Evolutionary conservation across 2,888 invertebrate species (phyloP), one percentile per base, ranked within the genome.

Genomic region (Bimastos eiseni): DNA sequence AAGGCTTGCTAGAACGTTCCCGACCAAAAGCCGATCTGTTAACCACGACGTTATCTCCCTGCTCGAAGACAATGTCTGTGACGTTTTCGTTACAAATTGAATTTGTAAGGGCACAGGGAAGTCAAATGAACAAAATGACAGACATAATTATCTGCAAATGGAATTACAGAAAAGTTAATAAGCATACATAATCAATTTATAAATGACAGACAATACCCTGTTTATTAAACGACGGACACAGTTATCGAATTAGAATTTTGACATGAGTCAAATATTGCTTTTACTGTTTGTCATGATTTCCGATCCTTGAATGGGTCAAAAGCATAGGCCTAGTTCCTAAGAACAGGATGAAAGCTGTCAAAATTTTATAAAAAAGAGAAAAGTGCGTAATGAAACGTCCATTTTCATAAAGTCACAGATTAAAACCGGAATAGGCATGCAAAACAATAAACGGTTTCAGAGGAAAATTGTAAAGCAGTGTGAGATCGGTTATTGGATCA

Each of bases 1-100:
- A 70, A 70, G 30, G 70, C n/a, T n/a, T n/a, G 70, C 70, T 70
- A 70, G 70, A 70, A 70, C 70, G 70, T n/a, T 70, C 70, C 70
- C 70, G n/a, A 70, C 2, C n/a, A 70, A 1, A 70, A 70, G 70
- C n/a, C 30, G 70, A 21, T 8, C 70, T n/a, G 70, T 70, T 8
- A 70, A 15, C 15, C 41, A 41, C n/a, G n/a, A n/a, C n/a, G n/a
- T n/a, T n/a, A n/a, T n/a, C n/a, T n/a, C n/a, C 44, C 44, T 55
- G 70, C n/a, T 8, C 0, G 30, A 11, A 70, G 70, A n/a, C 70
- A 70, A 30, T n/a, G n/a, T 15, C 8, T 11, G 0, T n/a, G 70
- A 70, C 70, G 13, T n/a, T 70, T 70, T 70, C n/a, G 30, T 0
- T 11, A 70, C 30, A 11, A 70, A 70, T 30, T 70, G 30, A n/a